These are phyloP conservation scores for Cheilosia impressa DNA, from an alignment of 2,888 invertebrate genomes.

Conservation along the genomic window DNA sequence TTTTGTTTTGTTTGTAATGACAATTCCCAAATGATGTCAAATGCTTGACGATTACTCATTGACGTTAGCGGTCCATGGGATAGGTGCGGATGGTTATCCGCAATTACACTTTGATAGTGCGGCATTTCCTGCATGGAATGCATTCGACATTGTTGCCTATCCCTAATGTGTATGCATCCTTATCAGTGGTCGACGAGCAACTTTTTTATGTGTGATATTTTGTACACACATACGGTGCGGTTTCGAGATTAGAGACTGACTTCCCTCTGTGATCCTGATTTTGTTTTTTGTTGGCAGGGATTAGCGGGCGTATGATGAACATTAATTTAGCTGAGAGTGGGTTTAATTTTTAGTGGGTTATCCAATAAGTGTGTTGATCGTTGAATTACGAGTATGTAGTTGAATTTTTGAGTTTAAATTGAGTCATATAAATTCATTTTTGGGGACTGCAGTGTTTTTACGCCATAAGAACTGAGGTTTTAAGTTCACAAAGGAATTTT, in stretches of 20 bases:
- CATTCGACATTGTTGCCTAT: constrained; percentile 34
- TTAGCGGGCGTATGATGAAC: not conserved
- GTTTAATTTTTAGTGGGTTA: no score
- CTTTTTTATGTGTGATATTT: constrained; percentile 40
- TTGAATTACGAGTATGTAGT: no score
- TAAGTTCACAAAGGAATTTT: no score
- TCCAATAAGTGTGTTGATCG: no score
- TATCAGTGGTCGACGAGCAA: constrained; percentile 51
- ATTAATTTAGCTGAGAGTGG: no score
- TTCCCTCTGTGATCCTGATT: not conserved
- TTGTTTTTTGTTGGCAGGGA: constrained; percentile 32
- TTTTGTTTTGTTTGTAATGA: constrained; percentile 40
- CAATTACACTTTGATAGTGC: constrained; percentile 54
- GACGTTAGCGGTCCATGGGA: constrained; percentile 48
- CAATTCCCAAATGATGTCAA: constrained; percentile 37
- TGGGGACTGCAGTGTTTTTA: no score
- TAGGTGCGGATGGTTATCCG: constrained; percentile 56
- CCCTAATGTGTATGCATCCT: constrained; percentile 22
- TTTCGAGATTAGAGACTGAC: constrained; percentile 53
- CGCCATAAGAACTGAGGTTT: no score
- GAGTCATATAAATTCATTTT: no score
- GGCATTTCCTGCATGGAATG: constrained; percentile 37
- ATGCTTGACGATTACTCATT: constrained; percentile 66
- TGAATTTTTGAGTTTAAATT: no score
- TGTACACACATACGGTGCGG: constrained; percentile 25